Base-by-base conservation (phyloP, 2,888 invertebrate species). In the Arrhopalites spinosus region DNA sequence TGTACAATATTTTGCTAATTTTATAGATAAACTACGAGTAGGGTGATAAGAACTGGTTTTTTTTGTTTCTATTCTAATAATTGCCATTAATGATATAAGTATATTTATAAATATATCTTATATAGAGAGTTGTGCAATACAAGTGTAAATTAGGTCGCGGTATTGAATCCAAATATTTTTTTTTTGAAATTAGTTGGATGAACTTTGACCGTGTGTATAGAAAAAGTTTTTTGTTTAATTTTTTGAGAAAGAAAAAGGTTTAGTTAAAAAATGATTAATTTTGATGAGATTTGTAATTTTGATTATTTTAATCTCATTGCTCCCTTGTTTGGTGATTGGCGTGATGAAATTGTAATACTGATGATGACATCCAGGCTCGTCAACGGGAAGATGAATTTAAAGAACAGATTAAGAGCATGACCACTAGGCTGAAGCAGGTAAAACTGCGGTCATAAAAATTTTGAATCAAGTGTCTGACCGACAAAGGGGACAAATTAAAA, bases 301-400 rank as follows among this genome's bases (percentile, higher is more conserved):
- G 11, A 7, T n/a, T 50, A 17, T 50, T 50, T 67, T n/a, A n/a
- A n/a, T n/a, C n/a, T n/a, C n/a, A n/a, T n/a, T n/a, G 15, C 30
- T 1, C 30, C 25, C 15, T 23, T 67, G 45, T 23, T 50, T 69
- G 69, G 53, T 69, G 69, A 53, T 53, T 11, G 53, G 53, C 69
- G 69, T 53, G 69, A 67, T 63, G 45, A 47, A 20, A 47, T 68
- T 61, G 61, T 72, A 25, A 43, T 59, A 25, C 53, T 53, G 30
- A 61, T 71, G 61, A 56, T 59, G 36, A 56, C 30, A 64, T 43
- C 29, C 75, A 88, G 86, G 87, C 88, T 81, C 86, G 87, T 83
- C 87, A 88, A 85, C 86, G 88, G 78, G 88, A 88, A 83, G 88
- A 88, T 83, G 86, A 87, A 79, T 88, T 87, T 85, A 88, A 88